phyloP scores from a whole-genome alignment of 2,113 vertebrate genomes.

The Scomber scombrus region DNA sequence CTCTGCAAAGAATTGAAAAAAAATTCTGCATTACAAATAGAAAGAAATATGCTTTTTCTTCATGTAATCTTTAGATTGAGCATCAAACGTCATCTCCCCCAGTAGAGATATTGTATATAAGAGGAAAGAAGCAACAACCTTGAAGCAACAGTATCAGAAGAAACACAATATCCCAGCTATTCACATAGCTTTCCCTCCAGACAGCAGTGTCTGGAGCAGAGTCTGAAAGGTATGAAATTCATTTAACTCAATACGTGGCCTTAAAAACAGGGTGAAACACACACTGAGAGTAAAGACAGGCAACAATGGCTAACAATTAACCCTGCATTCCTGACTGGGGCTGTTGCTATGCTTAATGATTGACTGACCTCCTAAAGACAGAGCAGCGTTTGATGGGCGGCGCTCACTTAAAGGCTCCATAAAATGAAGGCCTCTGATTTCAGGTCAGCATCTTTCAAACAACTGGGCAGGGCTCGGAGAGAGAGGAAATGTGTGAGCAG shows the following conservation, averaged over 20 bases:
- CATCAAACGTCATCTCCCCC: background rate
- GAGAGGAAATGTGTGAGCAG: constrained; percentile 61
- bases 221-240: constrained; percentile 49
- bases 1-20: background rate
- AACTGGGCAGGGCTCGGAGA: constrained; percentile 46
- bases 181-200: constrained; percentile 31
- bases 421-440: constrained; percentile 73
- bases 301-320: constrained; percentile 82
- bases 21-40: background rate
- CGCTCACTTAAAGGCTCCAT: constrained; percentile 67
- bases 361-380: constrained; percentile 72
- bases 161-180: constrained; percentile 48
- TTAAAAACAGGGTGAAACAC: constrained; percentile 64
- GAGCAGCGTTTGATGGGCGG: constrained; percentile 50
- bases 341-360: constrained; percentile 76
- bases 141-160: constrained; percentile 46
- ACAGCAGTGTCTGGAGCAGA: background rate
- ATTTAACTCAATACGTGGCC: constrained; percentile 43
- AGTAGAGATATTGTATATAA: background rate
- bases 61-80: background rate
- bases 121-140: background rate
- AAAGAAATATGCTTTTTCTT: background rate
- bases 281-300: constrained; percentile 50
- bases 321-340: constrained; percentile 73
- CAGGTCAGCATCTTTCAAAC: constrained; percentile 69